phyloP scores from a whole-genome alignment of 2,797 vertebrate genomes.

The Heliangelus exortis region DNA sequence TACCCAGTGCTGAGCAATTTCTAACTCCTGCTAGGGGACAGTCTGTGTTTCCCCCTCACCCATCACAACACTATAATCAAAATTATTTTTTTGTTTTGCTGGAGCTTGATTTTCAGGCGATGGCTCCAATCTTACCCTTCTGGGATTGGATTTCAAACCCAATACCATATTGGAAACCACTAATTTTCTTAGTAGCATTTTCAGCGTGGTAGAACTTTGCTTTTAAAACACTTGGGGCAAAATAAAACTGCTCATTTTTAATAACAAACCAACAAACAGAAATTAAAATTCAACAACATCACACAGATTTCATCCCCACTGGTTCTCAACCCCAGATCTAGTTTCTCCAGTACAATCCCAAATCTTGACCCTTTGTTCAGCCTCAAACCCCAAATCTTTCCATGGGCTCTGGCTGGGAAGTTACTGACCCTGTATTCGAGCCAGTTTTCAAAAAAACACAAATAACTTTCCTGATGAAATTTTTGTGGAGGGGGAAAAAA shows the following conservation, averaged over 20 bases:
- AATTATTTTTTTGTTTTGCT: constrained; percentile 1
- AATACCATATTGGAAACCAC: constrained; percentile 25
- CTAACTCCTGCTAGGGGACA: neutral
- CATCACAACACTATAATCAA: neutral
- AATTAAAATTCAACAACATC: neutral
- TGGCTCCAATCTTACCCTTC: constrained; percentile 10
- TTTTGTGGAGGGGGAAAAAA: constrained; percentile 8
- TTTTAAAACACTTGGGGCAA: constrained; percentile 12
- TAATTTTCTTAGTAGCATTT: constrained; percentile 23
- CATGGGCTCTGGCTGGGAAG: constrained; percentile 42
- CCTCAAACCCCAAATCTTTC: constrained; percentile 57
- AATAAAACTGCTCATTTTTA: constrained; percentile 41
- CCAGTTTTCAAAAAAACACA: constrained; percentile 46
- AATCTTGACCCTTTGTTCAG: constrained; percentile 38
- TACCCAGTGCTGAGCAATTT: too few species aligned
- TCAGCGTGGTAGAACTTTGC: neutral
- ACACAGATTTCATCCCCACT: neutral
- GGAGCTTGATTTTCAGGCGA: neutral
- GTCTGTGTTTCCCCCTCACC: neutral
- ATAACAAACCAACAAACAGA: neutral
- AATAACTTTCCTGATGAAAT: constrained; percentile 52
- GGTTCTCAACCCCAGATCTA: constrained; percentile 11
- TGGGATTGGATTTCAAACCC: neutral
- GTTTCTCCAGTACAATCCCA: constrained; percentile 31
- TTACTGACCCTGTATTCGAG: constrained; percentile 52